These are phyloP conservation scores for Crax fasciolata DNA, from an alignment of 2,797 vertebrate species.

Conservation along the genomic window DNA sequence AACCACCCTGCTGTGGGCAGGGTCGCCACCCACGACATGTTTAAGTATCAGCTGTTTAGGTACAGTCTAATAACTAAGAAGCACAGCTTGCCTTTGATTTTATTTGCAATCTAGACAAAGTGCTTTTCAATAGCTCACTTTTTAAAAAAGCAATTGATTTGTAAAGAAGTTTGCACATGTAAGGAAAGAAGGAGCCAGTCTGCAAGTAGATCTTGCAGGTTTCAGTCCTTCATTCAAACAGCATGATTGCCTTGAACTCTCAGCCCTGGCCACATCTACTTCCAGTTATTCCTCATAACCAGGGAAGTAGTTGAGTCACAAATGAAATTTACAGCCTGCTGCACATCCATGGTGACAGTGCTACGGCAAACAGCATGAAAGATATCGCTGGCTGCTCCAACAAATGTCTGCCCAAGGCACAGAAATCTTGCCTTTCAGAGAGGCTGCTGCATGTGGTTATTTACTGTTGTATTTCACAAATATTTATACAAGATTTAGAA, in stretches of 20 bases:
- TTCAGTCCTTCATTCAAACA: not conserved
- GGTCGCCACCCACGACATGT: not conserved
- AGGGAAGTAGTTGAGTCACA: conserved; percentile 51
- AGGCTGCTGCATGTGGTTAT: conserved; percentile 40
- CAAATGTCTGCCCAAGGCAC: conserved; percentile 38
- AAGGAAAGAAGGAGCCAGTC: not conserved
- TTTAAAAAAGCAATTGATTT: not conserved
- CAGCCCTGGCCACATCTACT: conserved; percentile 2
- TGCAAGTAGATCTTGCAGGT: not conserved
- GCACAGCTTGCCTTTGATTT: not conserved
- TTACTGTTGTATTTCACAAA: conserved; percentile 70
- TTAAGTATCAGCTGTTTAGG: not conserved
- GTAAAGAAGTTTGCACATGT: not conserved
- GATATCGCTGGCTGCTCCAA: conserved; percentile 9
- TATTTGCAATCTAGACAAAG: not conserved
- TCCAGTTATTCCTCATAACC: conserved; percentile 35
- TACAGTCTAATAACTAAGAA: not conserved
- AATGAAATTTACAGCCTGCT: conserved; percentile 46
- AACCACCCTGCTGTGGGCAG: not conserved
- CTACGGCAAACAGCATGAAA: conserved; percentile 41
- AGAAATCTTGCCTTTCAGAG: conserved; percentile 42
- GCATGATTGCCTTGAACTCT: not conserved
- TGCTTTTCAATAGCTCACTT: not conserved
- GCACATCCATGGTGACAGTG: not conserved
- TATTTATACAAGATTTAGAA: conserved; percentile 75